A percentile compares a stretch with the other conserved stretches of the same genome.
Conservation (phyloP, 2,888 invertebrate genomes). For the Parnassius mnemosyne region DNA sequence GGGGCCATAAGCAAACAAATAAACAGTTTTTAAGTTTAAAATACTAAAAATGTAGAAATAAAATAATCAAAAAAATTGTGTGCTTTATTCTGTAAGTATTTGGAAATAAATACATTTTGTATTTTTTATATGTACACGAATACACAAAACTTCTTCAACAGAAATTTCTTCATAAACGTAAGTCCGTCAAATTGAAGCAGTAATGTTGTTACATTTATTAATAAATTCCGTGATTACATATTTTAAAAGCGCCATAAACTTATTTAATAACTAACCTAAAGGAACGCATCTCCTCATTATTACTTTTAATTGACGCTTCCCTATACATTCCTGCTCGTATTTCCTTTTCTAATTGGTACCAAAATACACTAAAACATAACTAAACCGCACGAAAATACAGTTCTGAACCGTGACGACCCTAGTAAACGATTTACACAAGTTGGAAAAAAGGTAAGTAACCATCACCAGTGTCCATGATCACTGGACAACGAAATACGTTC, state of each 20-base stretch:
- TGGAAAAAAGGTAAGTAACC: slow-evolving; percentile 31
- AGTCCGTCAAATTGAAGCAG: no score
- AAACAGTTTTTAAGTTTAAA: no score
- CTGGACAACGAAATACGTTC: neutral
- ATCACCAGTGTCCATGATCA: slow-evolving; percentile 26
- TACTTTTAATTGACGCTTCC: slow-evolving; percentile 40
- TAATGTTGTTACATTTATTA: neutral
- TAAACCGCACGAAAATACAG: slow-evolving; percentile 48
- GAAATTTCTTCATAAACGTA: no score
- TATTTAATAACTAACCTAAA: slow-evolving; percentile 17
- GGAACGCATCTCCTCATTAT: slow-evolving; percentile 33
- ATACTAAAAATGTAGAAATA: no score
- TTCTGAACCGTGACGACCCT: slow-evolving; percentile 46
- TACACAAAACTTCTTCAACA: no score
- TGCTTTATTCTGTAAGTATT: no score
- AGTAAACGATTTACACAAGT: slow-evolving; percentile 49
- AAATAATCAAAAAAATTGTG: no score
- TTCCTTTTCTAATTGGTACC: slow-evolving; percentile 54
- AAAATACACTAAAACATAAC: slow-evolving; percentile 45
- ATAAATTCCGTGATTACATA: slow-evolving; percentile 9
- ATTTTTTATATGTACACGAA: no score
- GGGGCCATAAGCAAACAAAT: no score
- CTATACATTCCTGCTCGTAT: slow-evolving; percentile 39
- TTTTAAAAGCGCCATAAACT: slow-evolving; percentile 8
- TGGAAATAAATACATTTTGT: no score